phyloP scores from a whole-genome alignment of 2,888 invertebrate genomes.

The Pheosia gnoma region DNA sequence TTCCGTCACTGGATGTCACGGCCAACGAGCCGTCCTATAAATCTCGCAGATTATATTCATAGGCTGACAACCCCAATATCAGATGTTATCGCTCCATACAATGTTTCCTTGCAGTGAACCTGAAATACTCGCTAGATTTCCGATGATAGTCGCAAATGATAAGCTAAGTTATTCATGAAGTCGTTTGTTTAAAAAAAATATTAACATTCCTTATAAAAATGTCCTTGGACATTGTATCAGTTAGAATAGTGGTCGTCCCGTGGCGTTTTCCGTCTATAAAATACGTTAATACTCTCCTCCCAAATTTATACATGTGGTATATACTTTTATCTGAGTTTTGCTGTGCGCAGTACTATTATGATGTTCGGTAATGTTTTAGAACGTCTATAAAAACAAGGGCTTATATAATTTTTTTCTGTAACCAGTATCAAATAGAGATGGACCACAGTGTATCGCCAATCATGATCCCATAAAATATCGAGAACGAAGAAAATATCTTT shows the following conservation, averaged over 20 bases:
- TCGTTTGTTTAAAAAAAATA: constrained; percentile 17
- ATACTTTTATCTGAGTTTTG: no score
- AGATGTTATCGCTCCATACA: constrained; percentile 23
- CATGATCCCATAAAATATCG: no score
- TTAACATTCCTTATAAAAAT: constrained; percentile 13
- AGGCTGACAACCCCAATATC: constrained; percentile 17
- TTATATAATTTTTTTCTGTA: no score
- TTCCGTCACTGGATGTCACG: constrained; percentile 30
- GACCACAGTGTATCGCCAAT: no score
- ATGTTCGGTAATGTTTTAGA: no score
- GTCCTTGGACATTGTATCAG: constrained; percentile 3
- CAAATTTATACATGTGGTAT: no score
- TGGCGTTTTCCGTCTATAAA: not conserved
- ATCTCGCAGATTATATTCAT: constrained; percentile 41
- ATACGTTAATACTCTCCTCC: no score
- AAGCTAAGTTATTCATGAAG: constrained; percentile 21
- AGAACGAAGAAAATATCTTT: no score
- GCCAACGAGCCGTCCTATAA: constrained; percentile 21
- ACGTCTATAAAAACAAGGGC: no score
- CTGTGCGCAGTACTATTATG: no score
- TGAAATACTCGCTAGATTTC: constrained; percentile 26
- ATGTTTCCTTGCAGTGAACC: constrained; percentile 20
- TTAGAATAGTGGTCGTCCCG: not conserved
- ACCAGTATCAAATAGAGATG: no score
- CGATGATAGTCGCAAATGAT: constrained; percentile 30